Evolutionary conservation across 2,797 vertebrate genomes (phyloP), one percentile per base, ranked within the genome.

Genomic region (Delichon dasypus): DNA sequence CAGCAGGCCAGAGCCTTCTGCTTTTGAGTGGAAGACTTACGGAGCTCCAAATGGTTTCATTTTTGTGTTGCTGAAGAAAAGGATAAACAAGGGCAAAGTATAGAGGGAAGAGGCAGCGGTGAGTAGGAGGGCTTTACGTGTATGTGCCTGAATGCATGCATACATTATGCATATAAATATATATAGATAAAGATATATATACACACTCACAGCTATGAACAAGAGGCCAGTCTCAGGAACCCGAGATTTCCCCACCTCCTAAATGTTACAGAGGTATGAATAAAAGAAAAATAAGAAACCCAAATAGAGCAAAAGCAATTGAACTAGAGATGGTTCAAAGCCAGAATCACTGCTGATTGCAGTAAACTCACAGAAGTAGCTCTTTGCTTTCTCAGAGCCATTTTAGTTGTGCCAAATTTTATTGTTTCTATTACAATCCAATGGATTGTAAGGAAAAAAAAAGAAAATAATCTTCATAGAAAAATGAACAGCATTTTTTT

Each of bases 1-100:
- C 85, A 96, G 95, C 85, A 96, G 89, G 82, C 79, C 89, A 94
- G 85, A 91, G 42, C 92, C 73, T 74, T 70, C 85, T 94, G 92
- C 85, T 92, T 91, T 45, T 32, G 53, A 78, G 47, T 23, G 27
- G 58, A 88, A 57, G 54, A 90, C 44, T 58, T 86, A 93, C 0
- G 0, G 70, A 76, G 76, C 91, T 89, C 76, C 85, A 94, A 83
- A 93, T 81, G 82, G 55, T n/a, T 89, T 76, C 27, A 72, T 47
- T 89, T 94, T 89, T 68, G 48, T 78, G 71, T 80, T 87, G 87
- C 58, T 85, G 29, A 84, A 87, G 48, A 61, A 85, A 85, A 92
- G 32, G 18, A 88, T 85, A 95, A 95, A 93, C 91, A 93, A 92
- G 88, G 82, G 73, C 76, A 90, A 67, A 93, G 55, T 23, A 81